Percentiles rank a stretch among this genome's conserved stretches.
phyloP scores from a whole-genome alignment of 2,113 vertebrate species.

The Lycocorax pyrrhopterus region DNA sequence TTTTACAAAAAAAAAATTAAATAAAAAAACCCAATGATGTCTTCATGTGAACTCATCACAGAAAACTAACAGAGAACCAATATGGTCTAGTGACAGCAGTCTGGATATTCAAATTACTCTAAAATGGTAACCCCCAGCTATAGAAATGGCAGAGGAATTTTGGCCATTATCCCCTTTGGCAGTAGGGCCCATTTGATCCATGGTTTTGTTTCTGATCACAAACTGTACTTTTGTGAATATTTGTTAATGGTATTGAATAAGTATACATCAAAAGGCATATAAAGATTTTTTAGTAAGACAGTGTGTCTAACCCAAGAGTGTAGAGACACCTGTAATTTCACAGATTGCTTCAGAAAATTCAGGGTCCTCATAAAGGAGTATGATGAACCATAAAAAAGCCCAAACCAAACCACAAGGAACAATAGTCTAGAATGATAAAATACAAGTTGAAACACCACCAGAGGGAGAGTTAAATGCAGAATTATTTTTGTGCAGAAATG shows the following conservation, averaged over 20 bases:
- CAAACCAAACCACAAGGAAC: background rate
- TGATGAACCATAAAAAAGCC: background rate
- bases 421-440: background rate
- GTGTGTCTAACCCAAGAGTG: background rate
- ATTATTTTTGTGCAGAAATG: background rate
- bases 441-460: background rate
- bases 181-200: background rate
- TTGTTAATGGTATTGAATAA: background rate
- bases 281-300: background rate
- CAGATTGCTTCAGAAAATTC: background rate
- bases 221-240: background rate
- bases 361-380: background rate
- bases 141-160: background rate
- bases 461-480: background rate
- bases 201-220: background rate
- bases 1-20: slow-evolving; percentile 1
- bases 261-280: background rate
- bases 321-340: background rate
- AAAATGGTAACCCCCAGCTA: background rate
- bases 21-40: background rate
- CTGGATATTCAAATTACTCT: background rate
- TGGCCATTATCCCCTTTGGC: background rate
- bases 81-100: background rate
- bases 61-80: background rate
- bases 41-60: background rate